Conservation (phyloP, 2,888 invertebrate species). For the Branchipolynoe longqiensis region DNA sequence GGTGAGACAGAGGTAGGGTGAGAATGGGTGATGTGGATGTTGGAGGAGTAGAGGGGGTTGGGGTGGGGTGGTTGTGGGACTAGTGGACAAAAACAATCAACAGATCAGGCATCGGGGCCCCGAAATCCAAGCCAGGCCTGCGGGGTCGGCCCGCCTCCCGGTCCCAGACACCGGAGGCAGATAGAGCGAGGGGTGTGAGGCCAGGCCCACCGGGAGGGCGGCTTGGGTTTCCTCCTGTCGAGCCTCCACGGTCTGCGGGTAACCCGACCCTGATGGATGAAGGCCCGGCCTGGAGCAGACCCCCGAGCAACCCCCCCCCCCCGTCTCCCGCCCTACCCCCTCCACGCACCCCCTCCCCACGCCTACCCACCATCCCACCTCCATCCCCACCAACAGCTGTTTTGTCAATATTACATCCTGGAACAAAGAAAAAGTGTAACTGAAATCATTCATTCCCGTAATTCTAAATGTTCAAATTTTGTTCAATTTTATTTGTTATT, state of each 20-base stretch:
- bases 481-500: too few species aligned
- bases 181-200: constrained; percentile 38
- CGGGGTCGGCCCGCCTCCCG: not conserved
- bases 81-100: constrained; percentile 60
- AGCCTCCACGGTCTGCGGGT: constrained; percentile 48
- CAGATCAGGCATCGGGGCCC: constrained; percentile 30
- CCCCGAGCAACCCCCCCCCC: too few species aligned
- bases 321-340: too few species aligned
- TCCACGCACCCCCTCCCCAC: too few species aligned
- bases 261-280: constrained; percentile 56
- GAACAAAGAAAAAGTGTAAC: constrained; percentile 4
- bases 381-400: constrained; percentile 58
- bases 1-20: too few species aligned
- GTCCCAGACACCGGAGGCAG: constrained; percentile 35
- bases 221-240: constrained; percentile 52
- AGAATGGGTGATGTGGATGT: too few species aligned
- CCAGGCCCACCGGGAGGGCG: constrained; percentile 7
- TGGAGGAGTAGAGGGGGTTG: too few species aligned
- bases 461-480: too few species aligned
- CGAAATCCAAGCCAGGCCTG: constrained; percentile 35
- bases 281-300: constrained; percentile 3
- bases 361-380: too few species aligned
- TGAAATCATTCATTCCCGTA: constrained; percentile 17
- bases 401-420: constrained; percentile 60
- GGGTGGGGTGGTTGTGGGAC: too few species aligned